Conservation (phyloP, 2,113 vertebrate species). For the Apodemus speciosus region DNA sequence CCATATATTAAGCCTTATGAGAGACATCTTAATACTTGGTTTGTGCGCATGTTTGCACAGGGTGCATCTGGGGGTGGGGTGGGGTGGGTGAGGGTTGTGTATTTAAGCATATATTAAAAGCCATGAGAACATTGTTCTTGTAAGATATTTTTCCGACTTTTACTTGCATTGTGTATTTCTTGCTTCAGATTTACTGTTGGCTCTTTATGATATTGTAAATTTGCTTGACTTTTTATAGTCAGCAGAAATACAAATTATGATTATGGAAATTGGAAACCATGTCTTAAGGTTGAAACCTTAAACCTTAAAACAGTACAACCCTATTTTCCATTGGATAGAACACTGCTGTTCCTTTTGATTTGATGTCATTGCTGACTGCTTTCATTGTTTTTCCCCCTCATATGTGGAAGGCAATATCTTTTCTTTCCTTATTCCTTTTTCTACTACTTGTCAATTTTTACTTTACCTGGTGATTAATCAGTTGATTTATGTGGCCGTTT, state of each 20-base stretch:
- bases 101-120: background rate
- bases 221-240: background rate
- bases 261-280: background rate
- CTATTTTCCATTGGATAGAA: constrained; percentile 25
- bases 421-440: background rate
- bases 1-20: background rate
- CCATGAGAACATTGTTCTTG: background rate
- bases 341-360: background rate
- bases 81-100: background rate
- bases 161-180: background rate
- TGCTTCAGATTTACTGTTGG: background rate
- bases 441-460: background rate
- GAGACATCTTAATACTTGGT: background rate
- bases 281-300: constrained; percentile 27
- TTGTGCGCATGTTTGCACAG: too few species aligned
- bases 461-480: too few species aligned
- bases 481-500: too few species aligned
- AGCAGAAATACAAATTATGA: background rate
- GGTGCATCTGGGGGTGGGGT: too few species aligned
- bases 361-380: constrained; percentile 29
- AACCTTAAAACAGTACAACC: constrained; percentile 9
- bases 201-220: constrained; percentile 15
- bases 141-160: background rate
- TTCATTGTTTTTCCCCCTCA: constrained; percentile 7
- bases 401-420: background rate